These are phyloP conservation scores for Typhlichthys eigenmanni DNA, from an alignment of 2,797 vertebrate species.

Conservation along the genomic window DNA sequence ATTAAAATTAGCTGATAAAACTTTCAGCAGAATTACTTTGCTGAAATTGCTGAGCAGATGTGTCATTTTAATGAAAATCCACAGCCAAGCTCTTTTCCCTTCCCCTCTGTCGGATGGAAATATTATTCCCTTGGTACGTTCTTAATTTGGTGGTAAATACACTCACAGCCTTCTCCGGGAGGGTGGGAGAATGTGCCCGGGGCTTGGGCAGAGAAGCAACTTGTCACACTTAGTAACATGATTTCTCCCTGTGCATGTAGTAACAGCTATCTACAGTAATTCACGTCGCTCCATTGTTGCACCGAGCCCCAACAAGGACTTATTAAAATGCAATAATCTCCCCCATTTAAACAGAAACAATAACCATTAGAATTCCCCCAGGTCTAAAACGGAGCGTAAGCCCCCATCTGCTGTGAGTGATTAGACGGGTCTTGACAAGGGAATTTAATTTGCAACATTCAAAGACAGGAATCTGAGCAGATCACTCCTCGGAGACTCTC, in stretches of 20 bases:
- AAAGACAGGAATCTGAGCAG: slow-evolving; percentile 94
- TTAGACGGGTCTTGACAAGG: slow-evolving; percentile 95
- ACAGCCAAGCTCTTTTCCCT: slow-evolving; percentile 92
- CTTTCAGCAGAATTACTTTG: slow-evolving; percentile 99
- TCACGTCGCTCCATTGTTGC: slow-evolving; percentile 97
- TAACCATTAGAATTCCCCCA: slow-evolving; percentile 99
- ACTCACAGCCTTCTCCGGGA: slow-evolving; percentile 91
- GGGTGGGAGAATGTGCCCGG: slow-evolving; percentile 79
- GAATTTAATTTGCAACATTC: slow-evolving; percentile 99
- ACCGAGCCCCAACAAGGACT: slow-evolving; percentile 97
- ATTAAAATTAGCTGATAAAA: slow-evolving; percentile 99
- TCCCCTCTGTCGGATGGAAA: slow-evolving; percentile 95
- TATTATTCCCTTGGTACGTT: slow-evolving; percentile 98
- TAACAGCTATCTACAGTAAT: slow-evolving; percentile 98
- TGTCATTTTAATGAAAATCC: slow-evolving; percentile 99
- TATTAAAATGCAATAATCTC: slow-evolving; percentile 99
- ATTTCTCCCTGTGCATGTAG: slow-evolving; percentile 96
- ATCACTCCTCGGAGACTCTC: slow-evolving; percentile 91
- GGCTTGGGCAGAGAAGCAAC: slow-evolving; percentile 85
- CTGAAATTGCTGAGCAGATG: slow-evolving; percentile 99
- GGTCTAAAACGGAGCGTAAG: slow-evolving; percentile 96
- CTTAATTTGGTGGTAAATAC: slow-evolving; percentile 99
- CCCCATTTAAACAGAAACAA: slow-evolving; percentile 99
- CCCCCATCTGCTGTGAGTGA: slow-evolving; percentile 99
- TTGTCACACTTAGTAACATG: slow-evolving; percentile 99